Conservation (phyloP, 64 coral and sea anemone genomes). For the Montipora sp. region DNA sequence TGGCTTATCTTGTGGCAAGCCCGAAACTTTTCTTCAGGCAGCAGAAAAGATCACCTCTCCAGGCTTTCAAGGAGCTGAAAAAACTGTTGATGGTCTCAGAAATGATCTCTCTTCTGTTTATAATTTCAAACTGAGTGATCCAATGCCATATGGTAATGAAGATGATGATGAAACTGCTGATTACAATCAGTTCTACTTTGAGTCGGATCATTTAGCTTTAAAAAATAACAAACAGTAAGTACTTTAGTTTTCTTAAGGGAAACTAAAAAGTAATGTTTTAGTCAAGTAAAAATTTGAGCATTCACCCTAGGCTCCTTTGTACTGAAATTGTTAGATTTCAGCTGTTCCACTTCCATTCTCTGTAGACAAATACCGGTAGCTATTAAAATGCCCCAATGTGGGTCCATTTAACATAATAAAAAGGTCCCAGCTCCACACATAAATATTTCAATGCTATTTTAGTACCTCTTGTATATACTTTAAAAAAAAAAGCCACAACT, state of each 20-base stretch:
- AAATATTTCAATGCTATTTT: too few species aligned
- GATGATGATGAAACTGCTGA: slow-evolving; percentile 54
- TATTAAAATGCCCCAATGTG: too few species aligned
- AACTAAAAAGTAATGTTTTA: too few species aligned
- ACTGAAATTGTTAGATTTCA: too few species aligned
- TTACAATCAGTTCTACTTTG: slow-evolving; percentile 93
- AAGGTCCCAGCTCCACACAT: too few species aligned
- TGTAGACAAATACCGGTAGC: too few species aligned
- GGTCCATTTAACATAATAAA: too few species aligned
- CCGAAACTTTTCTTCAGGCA: neutral
- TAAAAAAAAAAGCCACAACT: too few species aligned
- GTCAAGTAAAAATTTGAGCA: too few species aligned
- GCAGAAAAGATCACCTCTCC: neutral
- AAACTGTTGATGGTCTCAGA: neutral
- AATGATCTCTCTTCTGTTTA: neutral
- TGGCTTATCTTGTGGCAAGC: neutral
- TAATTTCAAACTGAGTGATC: neutral
- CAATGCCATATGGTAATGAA: slow-evolving; percentile 42
- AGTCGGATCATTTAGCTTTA: slow-evolving; percentile 93
- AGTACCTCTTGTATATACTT: too few species aligned
- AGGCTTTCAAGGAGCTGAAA: neutral
- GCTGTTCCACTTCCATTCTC: too few species aligned
- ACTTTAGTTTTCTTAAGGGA: neutral
- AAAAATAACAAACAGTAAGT: slow-evolving; percentile 98
- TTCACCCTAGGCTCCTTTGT: too few species aligned